Evolutionary conservation across 1,140 invertebrate species (phyloP), one percentile per base, ranked within the genome.

Genomic region (Drosophila athabasca): DNA sequence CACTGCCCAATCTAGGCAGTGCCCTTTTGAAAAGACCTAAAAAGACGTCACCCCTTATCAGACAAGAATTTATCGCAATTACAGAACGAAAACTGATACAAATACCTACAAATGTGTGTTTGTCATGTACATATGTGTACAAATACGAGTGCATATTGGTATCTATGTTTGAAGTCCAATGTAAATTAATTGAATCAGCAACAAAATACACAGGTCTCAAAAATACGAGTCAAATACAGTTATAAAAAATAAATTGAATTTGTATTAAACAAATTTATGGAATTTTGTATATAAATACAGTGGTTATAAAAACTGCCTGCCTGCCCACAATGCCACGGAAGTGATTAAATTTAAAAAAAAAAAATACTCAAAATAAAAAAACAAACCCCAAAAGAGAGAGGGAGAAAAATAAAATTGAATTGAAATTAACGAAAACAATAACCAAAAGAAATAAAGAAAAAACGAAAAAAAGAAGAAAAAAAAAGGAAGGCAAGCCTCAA

Each of bases 321-420:
- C 17, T 19, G 17, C 17, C 17, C 60, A 64, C 68, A 73, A 62
- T 72, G 70, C 69, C 58, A 55, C 71, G 71, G 71, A 74, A 74
- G 70, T 71, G 60, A 39, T 74, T 74, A 58, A 74, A 74, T 74
- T 74, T 3, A 3, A 11, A 57, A 46, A 52, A 62, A 75, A 74
- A 49, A 55, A 35, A 57, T 24, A 22, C n/a, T 39, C 26, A 19
- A 60, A 69, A 62, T 41, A 70, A 62, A 48, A 19, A 19, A 19
- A 19, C 17, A 19, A 19, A 19, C 9, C n/a, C 43, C 31, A 49
- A 48, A 51, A 43, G 24, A n/a, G 31, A 50, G 24, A 17, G 35
- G 51, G 29, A 73, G 66, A 55, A 62, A 75, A 75, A 59, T 44
- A 74, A 75, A 66, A 61, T 68, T 76, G 39, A 67, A 76, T 76